phyloP scores from a whole-genome alignment of 2,797 vertebrate species.

The Leucoraja ocellata region DNA sequence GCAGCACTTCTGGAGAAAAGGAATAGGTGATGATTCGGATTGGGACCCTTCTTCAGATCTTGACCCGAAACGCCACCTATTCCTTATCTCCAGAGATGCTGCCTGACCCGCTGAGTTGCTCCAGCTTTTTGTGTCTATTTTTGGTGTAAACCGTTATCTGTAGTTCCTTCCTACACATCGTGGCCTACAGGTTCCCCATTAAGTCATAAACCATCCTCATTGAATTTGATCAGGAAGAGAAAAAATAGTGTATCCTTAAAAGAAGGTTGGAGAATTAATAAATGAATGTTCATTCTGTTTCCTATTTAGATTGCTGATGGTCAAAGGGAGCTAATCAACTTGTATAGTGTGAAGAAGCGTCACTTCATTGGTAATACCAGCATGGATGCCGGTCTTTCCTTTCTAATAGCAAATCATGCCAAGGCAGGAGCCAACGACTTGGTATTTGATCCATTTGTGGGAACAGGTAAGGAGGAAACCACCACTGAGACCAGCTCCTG shows the following conservation, averaged over 20 bases:
- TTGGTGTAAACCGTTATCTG: no score
- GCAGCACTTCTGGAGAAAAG: no score
- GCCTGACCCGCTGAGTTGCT: no score
- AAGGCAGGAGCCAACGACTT: slow-evolving; percentile 81
- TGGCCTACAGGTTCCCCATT: no score
- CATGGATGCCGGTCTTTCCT: slow-evolving; percentile 92
- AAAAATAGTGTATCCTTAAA: slow-evolving; percentile 22
- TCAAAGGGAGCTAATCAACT: slow-evolving; percentile 89
- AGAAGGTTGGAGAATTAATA: not conserved
- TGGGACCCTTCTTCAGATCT: no score
- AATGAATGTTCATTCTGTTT: slow-evolving; percentile 25
- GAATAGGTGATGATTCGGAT: no score
- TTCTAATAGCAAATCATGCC: slow-evolving; percentile 93
- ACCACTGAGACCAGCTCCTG: not conserved
- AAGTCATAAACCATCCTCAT: no score
- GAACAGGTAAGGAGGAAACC: slow-evolving; percentile 71
- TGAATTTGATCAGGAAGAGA: slow-evolving; percentile 38
- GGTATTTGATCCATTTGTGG: slow-evolving; percentile 94
- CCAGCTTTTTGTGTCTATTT: no score
- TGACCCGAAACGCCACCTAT: no score
- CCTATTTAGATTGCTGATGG: slow-evolving; percentile 81
- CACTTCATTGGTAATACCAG: slow-evolving; percentile 97
- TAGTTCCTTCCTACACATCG: no score
- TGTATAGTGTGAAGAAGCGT: slow-evolving; percentile 92
- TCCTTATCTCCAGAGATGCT: no score